These are phyloP conservation scores for Paralichthys olivaceus DNA, from an alignment of 2,113 vertebrate species.

Conservation along the genomic window DNA sequence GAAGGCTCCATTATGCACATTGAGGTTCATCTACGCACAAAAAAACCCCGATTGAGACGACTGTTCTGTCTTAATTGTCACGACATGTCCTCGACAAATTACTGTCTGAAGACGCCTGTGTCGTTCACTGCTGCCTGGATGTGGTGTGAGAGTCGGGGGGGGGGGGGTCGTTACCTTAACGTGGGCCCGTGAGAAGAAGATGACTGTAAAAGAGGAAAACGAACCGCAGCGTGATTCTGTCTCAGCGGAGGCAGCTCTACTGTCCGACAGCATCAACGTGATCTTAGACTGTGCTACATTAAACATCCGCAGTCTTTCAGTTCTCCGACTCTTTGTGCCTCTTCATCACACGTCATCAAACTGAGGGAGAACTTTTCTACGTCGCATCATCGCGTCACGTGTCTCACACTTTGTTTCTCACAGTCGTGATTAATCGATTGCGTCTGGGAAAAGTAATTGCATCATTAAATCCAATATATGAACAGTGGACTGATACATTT, in stretches of 20 bases:
- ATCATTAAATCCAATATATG: too few species aligned
- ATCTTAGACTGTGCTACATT: conserved; percentile 68
- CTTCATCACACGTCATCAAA: neutral
- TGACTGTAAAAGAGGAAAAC: neutral
- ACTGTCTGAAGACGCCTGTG: neutral
- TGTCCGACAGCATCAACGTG: conserved; percentile 69
- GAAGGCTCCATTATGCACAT: neutral
- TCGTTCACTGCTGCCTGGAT: neutral
- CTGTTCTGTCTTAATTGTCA: neutral
- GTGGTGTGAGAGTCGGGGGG: conserved; percentile 1
- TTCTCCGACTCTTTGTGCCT: conserved; percentile 40
- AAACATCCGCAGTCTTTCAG: conserved; percentile 72
- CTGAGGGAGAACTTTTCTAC: too few species aligned
- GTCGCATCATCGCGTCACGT: too few species aligned
- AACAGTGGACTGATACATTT: too few species aligned
- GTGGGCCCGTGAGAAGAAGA: conserved; percentile 27
- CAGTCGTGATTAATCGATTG: too few species aligned
- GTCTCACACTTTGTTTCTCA: too few species aligned
- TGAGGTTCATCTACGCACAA: neutral
- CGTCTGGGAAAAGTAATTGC: too few species aligned
- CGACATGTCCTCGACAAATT: neutral
- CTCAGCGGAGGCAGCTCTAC: conserved; percentile 31
- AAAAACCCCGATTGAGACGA: neutral
- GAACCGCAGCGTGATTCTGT: conserved; percentile 21
- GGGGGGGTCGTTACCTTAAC: conserved; percentile 1